Evolutionary conservation across 2,113 vertebrate genomes (phyloP), one percentile per base, ranked within the genome.

Genomic region (Rhinogobius similis): DNA sequence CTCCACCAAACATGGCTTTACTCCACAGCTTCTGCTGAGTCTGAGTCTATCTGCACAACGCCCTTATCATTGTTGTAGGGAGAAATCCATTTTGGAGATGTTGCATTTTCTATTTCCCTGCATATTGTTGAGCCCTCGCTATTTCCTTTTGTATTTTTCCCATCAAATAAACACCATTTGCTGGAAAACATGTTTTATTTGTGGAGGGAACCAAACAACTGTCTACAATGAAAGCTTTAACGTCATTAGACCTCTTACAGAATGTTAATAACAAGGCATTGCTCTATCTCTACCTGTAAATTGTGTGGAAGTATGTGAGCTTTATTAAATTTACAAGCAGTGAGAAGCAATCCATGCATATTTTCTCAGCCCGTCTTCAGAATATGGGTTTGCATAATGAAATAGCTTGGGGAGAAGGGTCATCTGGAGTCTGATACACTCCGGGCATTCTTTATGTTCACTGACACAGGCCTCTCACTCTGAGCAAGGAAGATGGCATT

Each of bases 81-180:
- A 53, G 56, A 73, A 82, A 83, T 68, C 44, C 39, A 78, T 80
- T 79, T 82, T 23, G 24, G 67, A 76, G 65, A 68, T 56, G 55
- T 13, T 62, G 65, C 50, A 62, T 80, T 87, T 80, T 82, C 76
- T 68, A 63, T 82, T 82, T 70, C 36, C 66, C 70, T 12, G 3
- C 44, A 38, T 53, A 71, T 58, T 32, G 16, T 59, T 9, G 48
- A 56, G 63, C 39, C 62, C 43, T 50, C 2, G 14, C 24, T 29
- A 58, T 8, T 58, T 29, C 58, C 41, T 26, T 23, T 39, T 67
- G 29, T 61, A 10, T 59, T 61, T 77, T 66, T 68, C n/a, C 10
- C 26, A 43, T 65, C 44, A 58, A 43, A 73, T 62, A 65, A 46
- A 10, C 32, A 27, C 32, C 44, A 18, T 44, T 64, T 52, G 55